Evolutionary conservation across 1,140 invertebrate genomes (phyloP).

Genomic region (Tetraneura akinire): DNA sequence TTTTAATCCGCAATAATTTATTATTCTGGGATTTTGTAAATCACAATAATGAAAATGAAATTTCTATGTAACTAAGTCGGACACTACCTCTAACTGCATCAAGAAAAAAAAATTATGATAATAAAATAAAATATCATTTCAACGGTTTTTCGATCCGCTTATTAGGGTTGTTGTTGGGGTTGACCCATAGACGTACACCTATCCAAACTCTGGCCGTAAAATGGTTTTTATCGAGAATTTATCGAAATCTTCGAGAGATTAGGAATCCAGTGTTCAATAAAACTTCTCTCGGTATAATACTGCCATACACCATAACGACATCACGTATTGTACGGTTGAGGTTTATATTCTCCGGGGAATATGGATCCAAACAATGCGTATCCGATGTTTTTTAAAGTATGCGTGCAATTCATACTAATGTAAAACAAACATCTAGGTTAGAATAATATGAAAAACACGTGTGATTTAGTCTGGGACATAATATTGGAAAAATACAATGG

Average conservation of each 20-base stretch:
- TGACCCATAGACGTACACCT: background rate
- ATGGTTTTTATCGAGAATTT: conserved; percentile 14
- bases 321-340: conserved; percentile 9
- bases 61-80: too few relatives aligned
- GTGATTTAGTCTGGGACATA: background rate
- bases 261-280: conserved; percentile 7
- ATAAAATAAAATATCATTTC: too few relatives aligned
- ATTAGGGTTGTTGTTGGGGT: background rate
- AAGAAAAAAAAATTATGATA: too few relatives aligned
- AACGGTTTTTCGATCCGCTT: too few relatives aligned
- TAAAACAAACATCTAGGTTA: background rate
- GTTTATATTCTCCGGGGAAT: background rate
- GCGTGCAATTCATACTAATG: conserved; percentile 9
- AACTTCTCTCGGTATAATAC: background rate
- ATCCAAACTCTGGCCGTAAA: background rate
- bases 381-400: conserved; percentile 16
- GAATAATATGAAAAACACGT: background rate
- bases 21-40: too few relatives aligned
- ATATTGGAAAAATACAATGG: too few relatives aligned
- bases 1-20: too few relatives aligned
- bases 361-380: background rate
- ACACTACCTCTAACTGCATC: too few relatives aligned
- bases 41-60: too few relatives aligned
- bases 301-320: background rate
- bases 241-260: conserved; percentile 24